A percentile compares a stretch with the other conserved stretches of the same genome.
Conservation (phyloP, 2,888 invertebrate genomes). For the Penaeus monodon region DNA sequence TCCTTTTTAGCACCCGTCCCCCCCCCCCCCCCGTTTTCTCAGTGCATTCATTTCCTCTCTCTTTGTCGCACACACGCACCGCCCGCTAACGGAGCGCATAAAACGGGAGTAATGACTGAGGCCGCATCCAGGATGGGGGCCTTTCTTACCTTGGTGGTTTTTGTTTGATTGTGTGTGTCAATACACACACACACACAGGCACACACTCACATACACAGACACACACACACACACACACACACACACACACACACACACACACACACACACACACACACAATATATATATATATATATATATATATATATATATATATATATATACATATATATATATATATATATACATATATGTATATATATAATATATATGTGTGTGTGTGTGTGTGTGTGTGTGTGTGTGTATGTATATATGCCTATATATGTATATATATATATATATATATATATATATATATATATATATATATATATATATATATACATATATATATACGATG, state of each 20-base stretch:
- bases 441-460: conserved; percentile 4
- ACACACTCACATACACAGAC: not conserved
- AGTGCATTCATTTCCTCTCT: too few species aligned
- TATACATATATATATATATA: not conserved
- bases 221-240: not conserved
- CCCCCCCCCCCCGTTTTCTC: too few species aligned
- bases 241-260: not conserved
- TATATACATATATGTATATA: conserved; percentile 6
- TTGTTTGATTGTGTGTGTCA: too few species aligned
- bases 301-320: conserved; percentile 21
- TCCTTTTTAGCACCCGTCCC: too few species aligned
- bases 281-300: not conserved
- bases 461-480: not conserved
- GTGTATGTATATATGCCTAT: not conserved
- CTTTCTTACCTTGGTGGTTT: too few species aligned
- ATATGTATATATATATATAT: conserved; percentile 9
- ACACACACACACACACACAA: not conserved
- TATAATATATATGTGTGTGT: not conserved
- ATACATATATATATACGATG: not conserved
- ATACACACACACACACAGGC: not conserved
- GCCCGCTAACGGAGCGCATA: too few species aligned
- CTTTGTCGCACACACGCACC: too few species aligned
- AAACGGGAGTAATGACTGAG: too few species aligned
- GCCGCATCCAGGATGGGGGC: too few species aligned
- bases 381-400: not conserved